Percentiles rank a stretch among this genome's conserved stretches.
Evolutionary conservation across 2,113 vertebrate species (phyloP).

Genomic region (Phalacrocorax carbo): DNA sequence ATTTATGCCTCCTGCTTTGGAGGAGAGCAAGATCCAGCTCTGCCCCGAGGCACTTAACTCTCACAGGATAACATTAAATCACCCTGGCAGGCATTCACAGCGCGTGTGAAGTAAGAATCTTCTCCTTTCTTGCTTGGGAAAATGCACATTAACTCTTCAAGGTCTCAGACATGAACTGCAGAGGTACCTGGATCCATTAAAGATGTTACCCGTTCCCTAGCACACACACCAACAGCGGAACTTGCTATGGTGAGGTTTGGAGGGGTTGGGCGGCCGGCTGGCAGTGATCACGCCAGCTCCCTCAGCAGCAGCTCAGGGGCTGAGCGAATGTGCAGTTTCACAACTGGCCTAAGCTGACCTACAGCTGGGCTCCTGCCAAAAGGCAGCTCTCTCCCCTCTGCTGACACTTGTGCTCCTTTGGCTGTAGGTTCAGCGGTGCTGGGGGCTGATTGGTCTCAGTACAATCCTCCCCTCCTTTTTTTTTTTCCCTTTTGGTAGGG

Average conservation of each 20-base stretch:
- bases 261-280: not conserved
- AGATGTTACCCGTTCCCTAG: not conserved
- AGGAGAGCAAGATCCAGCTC: not conserved
- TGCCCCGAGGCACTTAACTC: not conserved
- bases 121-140: not conserved
- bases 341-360: slow-evolving; percentile 11
- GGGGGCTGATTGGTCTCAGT: not conserved
- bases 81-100: accelerated
- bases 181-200: not conserved
- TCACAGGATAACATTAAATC: not conserved
- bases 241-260: not conserved
- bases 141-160: not conserved
- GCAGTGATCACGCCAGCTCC: not conserved
- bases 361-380: not conserved
- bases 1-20: not conserved
- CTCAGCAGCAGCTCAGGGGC: not conserved
- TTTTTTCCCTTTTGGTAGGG: not conserved
- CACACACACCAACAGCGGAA: not conserved
- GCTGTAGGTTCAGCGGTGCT: not conserved
- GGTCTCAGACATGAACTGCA: not conserved
- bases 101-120: not conserved
- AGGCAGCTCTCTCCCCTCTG: not conserved
- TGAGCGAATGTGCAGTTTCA: not conserved
- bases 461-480: not conserved
- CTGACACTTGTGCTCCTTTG: slow-evolving; percentile 32